A percentile compares a stretch with the other conserved stretches of the same genome.
Conservation (phyloP, 2,113 vertebrate genomes). For the Syngnathoides biaculeatus region DNA sequence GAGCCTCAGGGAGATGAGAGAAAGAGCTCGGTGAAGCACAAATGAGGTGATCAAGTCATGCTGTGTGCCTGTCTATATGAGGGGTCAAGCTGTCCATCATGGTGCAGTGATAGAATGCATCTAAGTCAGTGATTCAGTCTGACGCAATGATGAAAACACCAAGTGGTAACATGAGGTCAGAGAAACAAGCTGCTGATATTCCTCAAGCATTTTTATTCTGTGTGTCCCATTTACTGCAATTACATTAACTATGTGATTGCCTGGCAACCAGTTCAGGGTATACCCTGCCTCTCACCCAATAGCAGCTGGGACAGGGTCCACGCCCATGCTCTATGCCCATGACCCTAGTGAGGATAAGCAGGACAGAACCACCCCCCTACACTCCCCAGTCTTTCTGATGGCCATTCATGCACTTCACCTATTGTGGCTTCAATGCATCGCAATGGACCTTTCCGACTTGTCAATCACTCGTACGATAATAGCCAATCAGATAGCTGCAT, state of each 20-base stretch:
- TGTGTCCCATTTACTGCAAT: constrained; percentile 39
- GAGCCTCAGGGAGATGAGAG: constrained; percentile 77
- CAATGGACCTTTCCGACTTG: too few species aligned
- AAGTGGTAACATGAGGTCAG: constrained; percentile 16
- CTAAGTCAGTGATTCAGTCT: constrained; percentile 20
- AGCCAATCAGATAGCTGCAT: too few species aligned
- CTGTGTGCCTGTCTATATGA: constrained; percentile 36
- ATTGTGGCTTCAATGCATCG: too few species aligned
- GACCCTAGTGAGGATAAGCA: too few species aligned
- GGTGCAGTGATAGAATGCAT: constrained; percentile 45
- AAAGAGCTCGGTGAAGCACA: constrained; percentile 40
- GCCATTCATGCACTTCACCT: too few species aligned
- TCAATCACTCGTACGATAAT: too few species aligned
- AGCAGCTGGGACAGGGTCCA: too few species aligned
- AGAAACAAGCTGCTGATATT: not conserved
- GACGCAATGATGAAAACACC: constrained; percentile 14
- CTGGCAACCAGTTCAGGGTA: too few species aligned
- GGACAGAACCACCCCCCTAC: too few species aligned
- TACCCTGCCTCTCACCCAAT: too few species aligned
- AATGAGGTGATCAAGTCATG: constrained; percentile 74
- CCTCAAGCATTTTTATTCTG: constrained; percentile 10
- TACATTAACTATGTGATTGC: not conserved
- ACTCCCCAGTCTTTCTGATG: too few species aligned
- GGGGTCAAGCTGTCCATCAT: constrained; percentile 40
- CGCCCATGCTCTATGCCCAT: too few species aligned